Percentiles rank a stretch among this genome's conserved stretches.
phyloP scores from a whole-genome alignment of 1,140 invertebrate genomes.

The Adoxophyes honmai region DNA sequence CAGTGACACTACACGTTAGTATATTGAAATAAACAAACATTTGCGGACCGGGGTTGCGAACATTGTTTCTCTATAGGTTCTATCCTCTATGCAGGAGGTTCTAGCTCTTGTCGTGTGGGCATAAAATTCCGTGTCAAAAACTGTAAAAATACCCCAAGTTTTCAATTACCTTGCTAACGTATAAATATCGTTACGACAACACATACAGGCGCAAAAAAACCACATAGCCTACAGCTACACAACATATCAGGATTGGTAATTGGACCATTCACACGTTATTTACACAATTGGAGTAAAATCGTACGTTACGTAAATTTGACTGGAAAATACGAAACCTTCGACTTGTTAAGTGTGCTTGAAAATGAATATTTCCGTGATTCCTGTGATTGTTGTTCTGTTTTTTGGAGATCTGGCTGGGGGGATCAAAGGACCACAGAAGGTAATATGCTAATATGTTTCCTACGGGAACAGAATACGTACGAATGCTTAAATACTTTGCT shows the following conservation, averaged over 20 bases:
- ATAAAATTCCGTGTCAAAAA: too few species aligned
- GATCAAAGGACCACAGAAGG: neutral
- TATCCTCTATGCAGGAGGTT: too few species aligned
- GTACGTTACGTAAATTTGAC: neutral
- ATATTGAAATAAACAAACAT: too few species aligned
- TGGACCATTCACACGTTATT: slow-evolving; percentile 12
- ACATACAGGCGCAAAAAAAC: neutral
- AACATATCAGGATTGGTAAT: slow-evolving; percentile 9
- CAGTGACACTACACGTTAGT: too few species aligned
- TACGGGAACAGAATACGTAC: neutral
- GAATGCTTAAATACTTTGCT: too few species aligned
- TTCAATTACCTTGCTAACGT: too few species aligned
- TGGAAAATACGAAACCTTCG: neutral
- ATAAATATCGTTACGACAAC: too few species aligned
- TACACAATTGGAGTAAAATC: slow-evolving; percentile 6
- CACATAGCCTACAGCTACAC: neutral
- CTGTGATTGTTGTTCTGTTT: neutral
- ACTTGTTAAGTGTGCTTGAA: neutral
- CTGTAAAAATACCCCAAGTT: too few species aligned
- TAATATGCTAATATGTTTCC: neutral
- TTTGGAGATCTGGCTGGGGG: neutral
- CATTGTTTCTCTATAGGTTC: too few species aligned
- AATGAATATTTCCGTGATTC: neutral
- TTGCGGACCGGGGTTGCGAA: too few species aligned
- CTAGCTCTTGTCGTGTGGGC: too few species aligned